Base-by-base conservation (phyloP, 2,888 invertebrate species). In the Actias luna region DNA sequence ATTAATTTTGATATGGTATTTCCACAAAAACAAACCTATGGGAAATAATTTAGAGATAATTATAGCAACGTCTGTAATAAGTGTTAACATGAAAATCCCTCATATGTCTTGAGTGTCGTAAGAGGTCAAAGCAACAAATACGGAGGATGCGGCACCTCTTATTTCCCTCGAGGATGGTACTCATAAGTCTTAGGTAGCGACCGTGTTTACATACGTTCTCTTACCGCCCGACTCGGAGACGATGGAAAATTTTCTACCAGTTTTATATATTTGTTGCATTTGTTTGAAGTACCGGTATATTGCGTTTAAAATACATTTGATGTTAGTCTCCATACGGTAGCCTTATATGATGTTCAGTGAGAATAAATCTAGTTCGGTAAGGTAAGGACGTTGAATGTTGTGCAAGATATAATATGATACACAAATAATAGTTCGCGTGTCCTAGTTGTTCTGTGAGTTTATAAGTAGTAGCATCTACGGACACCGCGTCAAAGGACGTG, bases 141-240 rank as follows among this genome's bases (percentile, higher is more conserved):
- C n/a, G 69, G 66, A 76, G 70, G 70, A 68, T 69, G 74, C 72
- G 73, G 71, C 80, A 70, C 77, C 77, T 75, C 75, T 80, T 85
- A 85, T 88, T 87, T 88, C 88, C 87, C 84, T 16, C 25, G 86
- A 74, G 85, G 67, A 66, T 59, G 64, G 69, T 76, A 74, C 74
- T 80, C 78, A 78, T 80, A 79, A 79, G 76, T 71, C 65, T 65
- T 39, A 31, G 39, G 61, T 57, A 42, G 42, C 8, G 18, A 42
- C 42, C 71, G 64, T 75, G 76, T 75, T 77, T 75, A 73, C 74
- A 58, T 31, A 22, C 33, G 22, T n/a, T 46, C 65, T 33, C 60
- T 61, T 67, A 61, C 59, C n/a, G 31, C 35, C 25, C 27, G 52
- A 22, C 35, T 36, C 14, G 39, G 14, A 27, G 50, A 55, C 36